Percentiles rank a stretch among this genome's conserved stretches.
phyloP scores from a whole-genome alignment of 2,797 vertebrate species.

The Anableps anableps region DNA sequence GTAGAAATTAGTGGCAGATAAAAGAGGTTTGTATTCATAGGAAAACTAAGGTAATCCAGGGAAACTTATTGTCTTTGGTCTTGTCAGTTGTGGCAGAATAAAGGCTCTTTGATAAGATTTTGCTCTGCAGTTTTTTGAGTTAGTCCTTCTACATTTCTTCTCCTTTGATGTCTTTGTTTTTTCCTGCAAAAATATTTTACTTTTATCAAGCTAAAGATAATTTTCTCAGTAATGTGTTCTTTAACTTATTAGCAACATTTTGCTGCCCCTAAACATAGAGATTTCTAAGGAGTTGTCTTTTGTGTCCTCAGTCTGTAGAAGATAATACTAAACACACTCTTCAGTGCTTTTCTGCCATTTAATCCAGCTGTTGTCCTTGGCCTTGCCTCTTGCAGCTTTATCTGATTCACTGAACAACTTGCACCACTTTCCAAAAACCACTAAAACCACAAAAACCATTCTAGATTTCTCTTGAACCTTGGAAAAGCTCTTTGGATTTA shows the following conservation, averaged over 20 bases:
- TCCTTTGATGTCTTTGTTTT: background rate
- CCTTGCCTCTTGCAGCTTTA: background rate
- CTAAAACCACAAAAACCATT: no score
- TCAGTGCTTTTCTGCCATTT: background rate
- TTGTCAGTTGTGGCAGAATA: background rate
- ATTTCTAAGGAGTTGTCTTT: background rate
- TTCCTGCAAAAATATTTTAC: background rate
- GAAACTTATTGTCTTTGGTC: background rate
- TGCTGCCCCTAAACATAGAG: background rate
- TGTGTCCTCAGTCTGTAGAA: background rate
- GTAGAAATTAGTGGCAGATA: background rate
- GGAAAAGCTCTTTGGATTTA: background rate
- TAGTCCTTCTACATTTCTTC: background rate
- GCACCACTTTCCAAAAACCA: background rate
- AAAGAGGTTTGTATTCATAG: no score
- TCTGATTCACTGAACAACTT: background rate
- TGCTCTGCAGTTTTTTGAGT: background rate
- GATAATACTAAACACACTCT: background rate
- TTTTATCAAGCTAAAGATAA: background rate
- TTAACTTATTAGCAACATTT: no score
- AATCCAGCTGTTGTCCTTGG: background rate
- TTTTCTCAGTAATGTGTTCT: background rate
- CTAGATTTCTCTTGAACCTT: background rate
- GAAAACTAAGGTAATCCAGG: background rate
- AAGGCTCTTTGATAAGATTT: background rate